Conservation (phyloP, 2,113 vertebrate genomes). For the Salvelinus namaycush region DNA sequence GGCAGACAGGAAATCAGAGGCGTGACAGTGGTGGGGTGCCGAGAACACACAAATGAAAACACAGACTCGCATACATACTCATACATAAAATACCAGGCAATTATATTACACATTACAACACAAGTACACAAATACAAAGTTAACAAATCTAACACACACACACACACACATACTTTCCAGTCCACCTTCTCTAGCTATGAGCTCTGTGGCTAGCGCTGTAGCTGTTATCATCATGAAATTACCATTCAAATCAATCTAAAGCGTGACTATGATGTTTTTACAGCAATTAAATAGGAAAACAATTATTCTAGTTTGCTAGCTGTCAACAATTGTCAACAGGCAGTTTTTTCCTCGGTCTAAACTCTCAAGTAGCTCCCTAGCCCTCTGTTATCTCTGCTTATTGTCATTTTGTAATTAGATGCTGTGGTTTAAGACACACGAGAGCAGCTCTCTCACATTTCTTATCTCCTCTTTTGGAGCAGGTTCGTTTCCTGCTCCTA, state of each 20-base stretch:
- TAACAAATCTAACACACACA: slow-evolving; percentile 4
- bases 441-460: neutral
- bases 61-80: slow-evolving; percentile 24
- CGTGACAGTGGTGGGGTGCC: neutral
- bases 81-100: neutral
- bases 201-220: slow-evolving; percentile 7
- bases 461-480: too few species aligned
- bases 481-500: neutral
- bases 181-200: slow-evolving; percentile 23
- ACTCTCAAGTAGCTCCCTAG: slow-evolving; percentile 26
- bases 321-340: neutral
- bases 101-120: slow-evolving; percentile 11
- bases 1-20: slow-evolving; percentile 47
- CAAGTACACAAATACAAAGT: slow-evolving; percentile 7
- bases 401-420: slow-evolving; percentile 20
- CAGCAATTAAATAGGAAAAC: slow-evolving; percentile 15
- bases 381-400: slow-evolving; percentile 2
- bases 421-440: slow-evolving; percentile 9
- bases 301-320: slow-evolving; percentile 10
- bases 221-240: neutral
- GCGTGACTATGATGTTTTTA: slow-evolving; percentile 17
- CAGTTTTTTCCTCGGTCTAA: neutral
- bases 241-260: slow-evolving; percentile 21
- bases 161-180: slow-evolving; percentile 26
- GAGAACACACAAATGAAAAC: neutral